Evolutionary conservation across 2,113 vertebrate species (phyloP), one percentile per base, ranked within the genome.

Genomic region (Harpagus bidentatus): DNA sequence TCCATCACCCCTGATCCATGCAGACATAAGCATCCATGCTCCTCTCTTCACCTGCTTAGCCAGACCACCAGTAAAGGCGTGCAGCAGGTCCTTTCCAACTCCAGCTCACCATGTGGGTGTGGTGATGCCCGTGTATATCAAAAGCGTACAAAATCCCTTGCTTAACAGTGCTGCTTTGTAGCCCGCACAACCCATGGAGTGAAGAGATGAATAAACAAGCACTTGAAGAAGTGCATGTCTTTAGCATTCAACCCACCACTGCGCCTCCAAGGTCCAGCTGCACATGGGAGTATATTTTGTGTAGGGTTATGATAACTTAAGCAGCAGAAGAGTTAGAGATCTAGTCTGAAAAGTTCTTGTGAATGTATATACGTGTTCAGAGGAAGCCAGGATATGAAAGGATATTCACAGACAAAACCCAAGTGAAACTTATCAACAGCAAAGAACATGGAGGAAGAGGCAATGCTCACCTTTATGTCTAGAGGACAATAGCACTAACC

Each of bases 181-280:
- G 66, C 17, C 38, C 0, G 1, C 26, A 31, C 38, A 58, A 20
- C 36, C 21, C 31, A 45, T 0, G 1, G 72, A 74, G 22, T 21
- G 25, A 89, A 73, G n/a, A 19, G 19, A 69, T 13, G n/a, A 65
- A 73, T 28, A 50, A 88, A 79, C 21, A 43, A 43, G 10, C 31
- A 20, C 22, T 25, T 36, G 53, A 83, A 61, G 53, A 86, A 73
- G 10, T 25, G 14, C 26, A 66, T 31, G 36, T 25, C 77, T 78
- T 91, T 16, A 84, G 42, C 14, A 43, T 55, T 66, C 45, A 86
- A 65, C 23, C 8, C 58, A 59, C 16, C n/a, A 32, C 26, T 38
- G 32, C 6, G 16, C 36, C 31, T 55, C 29, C 0, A 4, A 72
- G 50, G 28, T 42, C 21, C 56, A 90, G 17, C 28, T 69, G 48